Percentiles rank a stretch among this genome's conserved stretches.
Evolutionary conservation across 92 coral and sea anemone genomes (phyloP).

Genomic region (Zoanthus solanderi): DNA sequence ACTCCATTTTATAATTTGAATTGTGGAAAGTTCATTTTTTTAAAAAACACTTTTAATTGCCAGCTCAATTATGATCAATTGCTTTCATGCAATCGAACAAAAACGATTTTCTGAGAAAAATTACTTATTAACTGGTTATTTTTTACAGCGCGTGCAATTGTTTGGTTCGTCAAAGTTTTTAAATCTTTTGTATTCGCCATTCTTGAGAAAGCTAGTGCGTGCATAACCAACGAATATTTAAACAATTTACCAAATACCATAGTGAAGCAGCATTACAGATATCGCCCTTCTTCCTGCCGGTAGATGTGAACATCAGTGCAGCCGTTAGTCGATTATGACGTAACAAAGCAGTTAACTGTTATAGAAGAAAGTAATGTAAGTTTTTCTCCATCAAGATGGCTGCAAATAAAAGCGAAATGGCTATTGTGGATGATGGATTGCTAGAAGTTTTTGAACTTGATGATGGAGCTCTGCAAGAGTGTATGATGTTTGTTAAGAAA

Average conservation of each 20-base stretch:
- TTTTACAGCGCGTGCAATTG: not conserved
- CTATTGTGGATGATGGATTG: conserved; percentile 92
- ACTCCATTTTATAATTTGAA: no score
- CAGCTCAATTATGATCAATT: no score
- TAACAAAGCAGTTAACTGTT: not conserved
- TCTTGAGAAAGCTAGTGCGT: not conserved
- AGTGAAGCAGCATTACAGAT: not conserved
- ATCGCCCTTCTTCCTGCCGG: not conserved
- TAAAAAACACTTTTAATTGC: no score
- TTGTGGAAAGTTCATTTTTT: no score
- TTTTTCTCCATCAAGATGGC: conserved; percentile 36
- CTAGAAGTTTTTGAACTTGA: conserved; percentile 91
- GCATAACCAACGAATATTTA: not conserved
- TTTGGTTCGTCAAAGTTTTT: not conserved
- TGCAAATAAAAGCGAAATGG: conserved; percentile 72
- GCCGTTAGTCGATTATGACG: conserved; percentile 26
- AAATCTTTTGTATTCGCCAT: not conserved
- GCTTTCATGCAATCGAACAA: no score
- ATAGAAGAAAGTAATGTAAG: not conserved
- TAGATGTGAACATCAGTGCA: not conserved
- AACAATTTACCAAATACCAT: not conserved
- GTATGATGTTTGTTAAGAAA: conserved; percentile 98
- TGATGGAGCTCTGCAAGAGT: conserved; percentile 89
- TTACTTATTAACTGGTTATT: no score
- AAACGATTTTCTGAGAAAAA: no score